Base-by-base conservation (phyloP, 1,140 invertebrate species). In the Drosophila guanche region DNA sequence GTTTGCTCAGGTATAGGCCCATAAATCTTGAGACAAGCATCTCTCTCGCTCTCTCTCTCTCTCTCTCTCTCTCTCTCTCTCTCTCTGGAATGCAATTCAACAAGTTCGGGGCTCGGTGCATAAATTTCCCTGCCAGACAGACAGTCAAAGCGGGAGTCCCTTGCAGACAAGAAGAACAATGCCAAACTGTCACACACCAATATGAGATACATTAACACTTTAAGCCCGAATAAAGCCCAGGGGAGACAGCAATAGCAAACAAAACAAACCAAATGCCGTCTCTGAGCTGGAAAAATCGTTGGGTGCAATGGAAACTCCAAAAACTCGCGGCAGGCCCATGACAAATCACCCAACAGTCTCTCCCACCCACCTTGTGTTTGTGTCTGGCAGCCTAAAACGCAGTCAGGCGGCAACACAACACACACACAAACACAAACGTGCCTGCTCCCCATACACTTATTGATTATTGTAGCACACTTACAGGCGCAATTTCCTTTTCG, bases 401-500 rank as follows among this genome's bases (percentile, higher is more conserved):
- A 80, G 62, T 69, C 71, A 68, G 58, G 70, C 79, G 76, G 60
- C 46, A 57, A 76, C 59, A 67, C 45, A 47, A n/a, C 54, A 51
- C 25, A 53, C 25, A 61, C 66, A 63, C 45, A 48, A n/a, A n/a
- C 45, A 45, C 41, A 22, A 6, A 46, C 25, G 12, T 43, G 12
- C 40, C 37, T 27, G 6, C 23, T 20, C 16, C 16, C 16, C 29
- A 50, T 46, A 63, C 37, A 56, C 53, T 75, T 86, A 86, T 86
- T 66, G 83, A 86, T 86, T 86, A 88, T 83, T 86, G 83, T 79
- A 88, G 83, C 78, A 86, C 88, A 86, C 83, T 86, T 86, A 71
- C 66, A 56, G 70, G 78, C 83, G 83, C 79, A 56, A 71, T 75
- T 65, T 57, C 52, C 52, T 63, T 65, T 56, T 14, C 27, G 22